Evolutionary conservation across 2,888 invertebrate genomes (phyloP).

Genomic region (Elaeidobius kamerunicus): DNA sequence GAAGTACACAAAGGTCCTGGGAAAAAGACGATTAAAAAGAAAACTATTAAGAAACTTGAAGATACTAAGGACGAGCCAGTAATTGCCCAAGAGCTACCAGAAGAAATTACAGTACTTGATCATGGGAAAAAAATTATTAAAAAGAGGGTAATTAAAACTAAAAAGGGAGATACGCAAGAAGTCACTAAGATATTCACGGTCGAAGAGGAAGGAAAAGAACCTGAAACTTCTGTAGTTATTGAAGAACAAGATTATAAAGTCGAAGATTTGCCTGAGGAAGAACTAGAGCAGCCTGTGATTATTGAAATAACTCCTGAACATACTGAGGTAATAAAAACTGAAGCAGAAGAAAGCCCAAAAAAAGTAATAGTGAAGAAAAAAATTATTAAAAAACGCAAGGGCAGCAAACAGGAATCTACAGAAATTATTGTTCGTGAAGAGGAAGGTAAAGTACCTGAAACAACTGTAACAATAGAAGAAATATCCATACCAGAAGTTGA

Average conservation of each 20-base stretch:
- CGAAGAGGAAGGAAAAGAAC: slow-evolving; percentile 46
- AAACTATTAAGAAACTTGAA: slow-evolving; percentile 43
- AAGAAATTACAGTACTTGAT: slow-evolving; percentile 39
- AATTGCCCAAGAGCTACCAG: slow-evolving; percentile 26
- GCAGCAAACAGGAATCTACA: slow-evolving; percentile 44
- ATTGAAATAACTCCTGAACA: slow-evolving; percentile 44
- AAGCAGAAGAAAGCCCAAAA: slow-evolving; percentile 36
- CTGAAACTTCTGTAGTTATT: slow-evolving; percentile 42
- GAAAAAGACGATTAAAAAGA: slow-evolving; percentile 42
- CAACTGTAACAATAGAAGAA: slow-evolving; percentile 38
- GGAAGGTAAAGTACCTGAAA: slow-evolving; percentile 44
- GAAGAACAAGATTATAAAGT: slow-evolving; percentile 41
- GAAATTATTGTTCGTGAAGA: slow-evolving; percentile 44
- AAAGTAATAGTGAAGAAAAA: slow-evolving; percentile 46
- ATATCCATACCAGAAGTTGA: slow-evolving; percentile 33
- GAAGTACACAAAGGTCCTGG: no score
- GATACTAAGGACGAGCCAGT: slow-evolving; percentile 45
- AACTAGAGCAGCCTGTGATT: slow-evolving; percentile 38
- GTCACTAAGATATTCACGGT: slow-evolving; percentile 50
- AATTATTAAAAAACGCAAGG: slow-evolving; percentile 48
- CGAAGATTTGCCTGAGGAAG: slow-evolving; percentile 33
- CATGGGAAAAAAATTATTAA: slow-evolving; percentile 42
- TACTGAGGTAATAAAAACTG: slow-evolving; percentile 43
- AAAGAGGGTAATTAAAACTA: slow-evolving; percentile 51
- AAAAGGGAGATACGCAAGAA: slow-evolving; percentile 43